Evolutionary conservation across 2,888 invertebrate species (phyloP), one percentile per base, ranked within the genome.

Genomic region (Lasius platythorax): DNA sequence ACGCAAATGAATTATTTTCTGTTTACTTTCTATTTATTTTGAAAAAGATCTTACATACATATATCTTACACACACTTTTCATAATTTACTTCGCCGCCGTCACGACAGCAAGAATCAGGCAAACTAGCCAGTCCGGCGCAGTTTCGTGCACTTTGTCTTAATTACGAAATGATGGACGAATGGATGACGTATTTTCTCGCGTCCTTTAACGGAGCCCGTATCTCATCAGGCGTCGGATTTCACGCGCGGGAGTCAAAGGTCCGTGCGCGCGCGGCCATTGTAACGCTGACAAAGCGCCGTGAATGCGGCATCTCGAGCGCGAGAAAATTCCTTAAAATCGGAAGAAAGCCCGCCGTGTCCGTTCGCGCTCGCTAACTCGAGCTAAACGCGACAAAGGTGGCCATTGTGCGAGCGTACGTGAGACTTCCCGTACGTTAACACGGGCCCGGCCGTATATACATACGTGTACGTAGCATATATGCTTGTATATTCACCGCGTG

Each of bases 351-450:
- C 85, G 82, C 79, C 70, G 79, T 23, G 23, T 61, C 67, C 67
- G 33, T 63, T 78, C 76, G 56, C 73, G 79, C 53, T 58, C 72
- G 70, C 68, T 85, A 85, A 85, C 90, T 87, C 84, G 90, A 78
- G 83, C 85, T 88, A 85, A 78, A 82, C 70, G 84, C 86, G 90
- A 90, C 90, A 90, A 90, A 90, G 85, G 90, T 68, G 81, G 82
- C 75, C 87, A 90, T 90, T 90, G 90, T 90, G 72, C 84, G 73
- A 75, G 61, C 70, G 82, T 84, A 88, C 88, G 87, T 88, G 90
- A 91, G 90, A 91, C 86, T 88, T 89, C 90, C 33, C 58, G 68
- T 28, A 30, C 43, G 28, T 28, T 33, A 23, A 12, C 43, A 43
- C 18, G n/a, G n/a, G 8, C n/a, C 3, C 23, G 23, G 4, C 37